Conservation (phyloP, 2,113 vertebrate species). For the Henicopernis longicauda region DNA sequence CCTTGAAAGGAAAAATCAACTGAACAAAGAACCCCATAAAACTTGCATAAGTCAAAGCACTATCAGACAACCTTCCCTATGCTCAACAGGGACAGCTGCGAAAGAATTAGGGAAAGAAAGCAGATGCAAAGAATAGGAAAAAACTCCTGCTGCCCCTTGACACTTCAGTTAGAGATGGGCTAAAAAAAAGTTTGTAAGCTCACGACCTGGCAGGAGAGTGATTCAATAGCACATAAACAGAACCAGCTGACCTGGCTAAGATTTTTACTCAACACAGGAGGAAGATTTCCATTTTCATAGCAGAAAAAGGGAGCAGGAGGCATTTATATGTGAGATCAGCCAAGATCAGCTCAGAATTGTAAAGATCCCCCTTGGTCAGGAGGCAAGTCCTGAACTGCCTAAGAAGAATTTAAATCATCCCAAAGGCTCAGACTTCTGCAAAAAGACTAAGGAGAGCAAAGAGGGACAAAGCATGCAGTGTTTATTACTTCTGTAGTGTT, state of each 20-base stretch:
- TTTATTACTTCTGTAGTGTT: neutral
- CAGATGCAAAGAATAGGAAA: neutral
- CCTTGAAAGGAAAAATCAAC: neutral
- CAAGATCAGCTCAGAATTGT: neutral
- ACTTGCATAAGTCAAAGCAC: neutral
- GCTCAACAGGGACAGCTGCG: neutral
- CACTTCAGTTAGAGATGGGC: neutral
- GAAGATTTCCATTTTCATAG: neutral
- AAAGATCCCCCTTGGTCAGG: neutral
- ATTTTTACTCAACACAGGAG: neutral
- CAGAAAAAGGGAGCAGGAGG: neutral
- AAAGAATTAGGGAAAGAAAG: neutral
- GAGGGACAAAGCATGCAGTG: neutral
- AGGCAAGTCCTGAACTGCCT: neutral
- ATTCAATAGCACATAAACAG: neutral
- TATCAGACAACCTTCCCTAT: neutral
- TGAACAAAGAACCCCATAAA: neutral
- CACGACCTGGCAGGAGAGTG: fast-evolving
- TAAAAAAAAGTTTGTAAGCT: neutral
- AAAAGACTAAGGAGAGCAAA: neutral
- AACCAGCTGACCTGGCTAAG: neutral
- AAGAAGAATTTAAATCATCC: neutral
- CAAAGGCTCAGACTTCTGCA: neutral
- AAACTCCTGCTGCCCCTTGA: neutral
- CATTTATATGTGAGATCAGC: neutral